Evolutionary conservation across 2,797 vertebrate genomes (phyloP).

Genomic region (Bradypodion pumilum): DNA sequence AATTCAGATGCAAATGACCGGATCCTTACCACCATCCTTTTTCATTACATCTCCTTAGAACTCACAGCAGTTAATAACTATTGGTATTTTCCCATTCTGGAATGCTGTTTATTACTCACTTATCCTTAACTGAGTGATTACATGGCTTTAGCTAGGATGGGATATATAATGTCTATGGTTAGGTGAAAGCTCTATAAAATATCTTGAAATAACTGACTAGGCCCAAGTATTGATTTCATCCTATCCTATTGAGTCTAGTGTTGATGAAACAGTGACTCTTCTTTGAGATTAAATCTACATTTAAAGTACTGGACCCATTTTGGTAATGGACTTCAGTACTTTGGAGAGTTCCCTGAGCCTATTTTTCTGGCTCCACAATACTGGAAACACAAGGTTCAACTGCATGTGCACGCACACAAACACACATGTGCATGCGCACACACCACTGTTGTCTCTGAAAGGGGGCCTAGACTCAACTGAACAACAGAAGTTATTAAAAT

Average conservation of each 20-base stretch:
- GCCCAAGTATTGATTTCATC: neutral
- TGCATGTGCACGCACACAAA: conserved; percentile 39
- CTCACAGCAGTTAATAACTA: neutral
- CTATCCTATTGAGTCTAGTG: too few species aligned
- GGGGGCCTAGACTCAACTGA: too few species aligned
- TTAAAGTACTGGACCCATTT: neutral
- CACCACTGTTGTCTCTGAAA: conserved; percentile 43
- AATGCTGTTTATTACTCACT: neutral
- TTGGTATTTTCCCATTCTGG: neutral
- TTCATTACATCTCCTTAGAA: neutral
- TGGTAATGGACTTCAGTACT: neutral
- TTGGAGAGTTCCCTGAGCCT: neutral
- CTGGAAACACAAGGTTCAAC: neutral
- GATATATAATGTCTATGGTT: neutral
- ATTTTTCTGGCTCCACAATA: neutral
- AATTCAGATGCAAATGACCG: neutral
- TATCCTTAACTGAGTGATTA: neutral
- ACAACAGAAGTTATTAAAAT: too few species aligned
- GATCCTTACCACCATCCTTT: neutral
- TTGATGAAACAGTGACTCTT: neutral
- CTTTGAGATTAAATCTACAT: too few species aligned
- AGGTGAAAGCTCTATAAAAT: neutral
- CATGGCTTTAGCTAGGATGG: conserved; percentile 12
- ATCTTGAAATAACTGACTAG: too few species aligned
- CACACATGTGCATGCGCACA: too few species aligned